phyloP scores from a whole-genome alignment of 2,113 vertebrate species.

The Sinocyclocheilus anshuiensis region DNA sequence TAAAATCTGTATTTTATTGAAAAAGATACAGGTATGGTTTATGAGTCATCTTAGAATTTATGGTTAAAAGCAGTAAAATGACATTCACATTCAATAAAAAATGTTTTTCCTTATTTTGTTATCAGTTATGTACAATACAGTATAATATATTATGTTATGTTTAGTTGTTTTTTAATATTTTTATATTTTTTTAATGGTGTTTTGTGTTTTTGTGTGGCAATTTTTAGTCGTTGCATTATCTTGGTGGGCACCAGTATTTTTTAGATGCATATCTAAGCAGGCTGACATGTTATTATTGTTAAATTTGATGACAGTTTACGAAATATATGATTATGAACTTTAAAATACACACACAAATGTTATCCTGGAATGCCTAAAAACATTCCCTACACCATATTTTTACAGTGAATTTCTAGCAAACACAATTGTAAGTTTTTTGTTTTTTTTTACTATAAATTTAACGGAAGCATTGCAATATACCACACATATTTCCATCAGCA shows the following conservation, averaged over 20 bases:
- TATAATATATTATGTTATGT: background rate
- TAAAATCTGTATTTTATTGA: background rate
- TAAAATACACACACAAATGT: background rate
- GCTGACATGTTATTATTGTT: background rate
- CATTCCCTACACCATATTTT: background rate
- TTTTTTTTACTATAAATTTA: background rate
- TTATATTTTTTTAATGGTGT: background rate
- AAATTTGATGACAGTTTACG: background rate
- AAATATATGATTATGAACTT: background rate
- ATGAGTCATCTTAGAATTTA: no score
- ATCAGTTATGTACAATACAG: background rate
- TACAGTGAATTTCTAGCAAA: background rate
- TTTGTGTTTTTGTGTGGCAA: background rate
- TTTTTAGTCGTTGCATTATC: background rate
- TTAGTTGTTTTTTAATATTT: background rate
- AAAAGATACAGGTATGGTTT: background rate
- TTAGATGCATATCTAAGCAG: background rate
- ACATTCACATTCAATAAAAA: background rate
- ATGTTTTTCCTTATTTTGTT: background rate
- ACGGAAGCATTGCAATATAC: constrained; percentile 5
- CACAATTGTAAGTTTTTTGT: background rate
- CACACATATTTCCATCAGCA: constrained; percentile 32
- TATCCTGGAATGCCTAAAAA: background rate
- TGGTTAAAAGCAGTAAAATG: background rate
- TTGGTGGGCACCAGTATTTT: background rate